Evolutionary conservation across 2,113 vertebrate species (phyloP), one percentile per base, ranked within the genome.

Genomic region (Amblyornis subalaris): DNA sequence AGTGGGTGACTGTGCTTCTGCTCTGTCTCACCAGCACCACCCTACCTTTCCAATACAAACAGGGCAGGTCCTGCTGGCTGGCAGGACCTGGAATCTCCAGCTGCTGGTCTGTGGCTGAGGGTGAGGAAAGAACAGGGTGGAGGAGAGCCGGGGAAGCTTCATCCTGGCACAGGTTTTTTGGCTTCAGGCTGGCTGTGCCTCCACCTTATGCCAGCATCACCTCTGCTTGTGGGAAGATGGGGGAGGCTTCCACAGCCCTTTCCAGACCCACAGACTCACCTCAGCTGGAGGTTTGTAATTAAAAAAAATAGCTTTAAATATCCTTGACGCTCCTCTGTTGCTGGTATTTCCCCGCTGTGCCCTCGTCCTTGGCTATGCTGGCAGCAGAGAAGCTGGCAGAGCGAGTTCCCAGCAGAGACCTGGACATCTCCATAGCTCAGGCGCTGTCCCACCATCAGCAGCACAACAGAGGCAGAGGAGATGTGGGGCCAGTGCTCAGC

Each of bases 401-500:
- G 53, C 0, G 0, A 42, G 19, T 40, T 83, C n/a, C 48, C 36
- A 33, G 85, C 53, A 71, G 62, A 29, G 13, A 14, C 24, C 9
- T 2, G 0, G 24, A 0, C 9, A 17, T 12, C 8, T 38, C 26
- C 0, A 0, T 22, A 35, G n/a, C 50, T 38, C 44, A 12, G 48
- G 14, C 53, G 6, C 1, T 31, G 17, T 74, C 61, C 44, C 29
- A 13, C 38, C 38, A 64, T 7, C 60, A 38, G 10, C 55, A 66
- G 7, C 1, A 6, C 20, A 11, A 3, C 28, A 48, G 45, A 19
- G 54, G 12, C 54, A 45, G 36, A 48, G 48, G 33, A 18, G 21
- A 83, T 55, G 58, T 1, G 3, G 18, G 9, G 21, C 18, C 29
- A 11, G 42, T 0, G 1, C 26, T 53, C 69, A 67, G 51, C 42